Conservation (phyloP, 2,888 invertebrate species). For the Noctua pronuba region DNA sequence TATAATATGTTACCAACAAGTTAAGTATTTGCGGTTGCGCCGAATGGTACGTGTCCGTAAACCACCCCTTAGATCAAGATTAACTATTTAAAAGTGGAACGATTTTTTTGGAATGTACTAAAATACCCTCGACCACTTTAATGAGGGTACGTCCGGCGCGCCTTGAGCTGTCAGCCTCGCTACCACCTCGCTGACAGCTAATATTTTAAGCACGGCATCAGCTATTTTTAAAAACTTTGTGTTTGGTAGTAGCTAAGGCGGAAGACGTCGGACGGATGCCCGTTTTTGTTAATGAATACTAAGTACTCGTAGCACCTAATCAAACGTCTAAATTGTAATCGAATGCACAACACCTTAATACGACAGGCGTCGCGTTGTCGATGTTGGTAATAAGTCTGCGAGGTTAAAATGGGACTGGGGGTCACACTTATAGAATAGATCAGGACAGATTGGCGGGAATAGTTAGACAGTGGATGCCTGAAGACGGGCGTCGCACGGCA, state of each 20-base stretch:
- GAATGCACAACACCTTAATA: not conserved
- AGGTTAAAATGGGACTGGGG: not conserved
- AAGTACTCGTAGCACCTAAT: not conserved
- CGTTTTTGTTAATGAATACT: not conserved
- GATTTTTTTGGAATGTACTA: not conserved
- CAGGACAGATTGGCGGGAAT: not conserved
- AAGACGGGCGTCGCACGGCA: not conserved
- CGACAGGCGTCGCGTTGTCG: not conserved
- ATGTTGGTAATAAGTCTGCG: not conserved
- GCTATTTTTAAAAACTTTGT: not conserved
- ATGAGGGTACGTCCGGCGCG: not conserved
- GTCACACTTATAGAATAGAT: not conserved
- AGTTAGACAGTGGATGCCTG: not conserved
- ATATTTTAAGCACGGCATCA: not conserved
- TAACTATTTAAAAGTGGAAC: not conserved
- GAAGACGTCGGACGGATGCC: not conserved
- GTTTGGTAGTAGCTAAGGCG: not conserved
- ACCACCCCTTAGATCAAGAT: not conserved
- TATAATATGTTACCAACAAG: too few species aligned
- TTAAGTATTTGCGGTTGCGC: too few species aligned
- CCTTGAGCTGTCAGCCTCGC: slow-evolving; percentile 13
- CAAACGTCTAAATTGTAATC: not conserved
- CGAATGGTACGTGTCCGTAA: too few species aligned
- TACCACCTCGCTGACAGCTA: not conserved
- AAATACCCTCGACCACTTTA: not conserved